phyloP scores from a whole-genome alignment of 2,113 vertebrate species.

The Hypomesus transpacificus region DNA sequence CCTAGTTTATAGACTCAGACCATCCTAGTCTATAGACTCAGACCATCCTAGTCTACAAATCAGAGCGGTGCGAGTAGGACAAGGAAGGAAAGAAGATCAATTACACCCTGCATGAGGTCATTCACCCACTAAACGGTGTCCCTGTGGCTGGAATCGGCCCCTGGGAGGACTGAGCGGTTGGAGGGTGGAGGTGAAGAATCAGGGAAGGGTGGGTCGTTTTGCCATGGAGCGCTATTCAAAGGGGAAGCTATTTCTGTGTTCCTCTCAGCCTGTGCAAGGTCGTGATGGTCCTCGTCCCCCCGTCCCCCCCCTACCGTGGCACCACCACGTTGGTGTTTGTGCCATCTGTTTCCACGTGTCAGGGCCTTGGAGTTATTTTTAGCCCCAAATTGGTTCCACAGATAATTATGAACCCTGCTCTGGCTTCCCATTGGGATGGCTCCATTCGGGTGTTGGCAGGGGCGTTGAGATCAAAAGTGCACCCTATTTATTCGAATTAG shows the following conservation, averaged over 20 bases:
- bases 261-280: slow-evolving; percentile 4
- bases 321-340: slow-evolving; percentile 16
- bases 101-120: slow-evolving; percentile 25
- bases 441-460: slow-evolving; percentile 18
- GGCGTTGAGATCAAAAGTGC: slow-evolving; percentile 32
- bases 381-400: slow-evolving; percentile 22
- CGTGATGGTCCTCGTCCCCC: no score
- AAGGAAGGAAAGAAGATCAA: slow-evolving; percentile 35
- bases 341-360: slow-evolving; percentile 16
- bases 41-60: no score
- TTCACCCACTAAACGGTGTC: slow-evolving; percentile 24
- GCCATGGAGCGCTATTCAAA: slow-evolving; percentile 11
- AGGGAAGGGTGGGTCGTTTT: neutral
- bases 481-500: slow-evolving; percentile 28
- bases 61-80: no score
- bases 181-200: no score
- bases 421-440: slow-evolving; percentile 3
- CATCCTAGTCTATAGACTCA: no score
- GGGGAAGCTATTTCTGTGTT: neutral
- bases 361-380: slow-evolving; percentile 40
- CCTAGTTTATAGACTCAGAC: no score
- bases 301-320: neutral
- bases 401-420: slow-evolving; percentile 30
- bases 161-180: neutral
- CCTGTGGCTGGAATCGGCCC: neutral